phyloP scores from a whole-genome alignment of 1,140 invertebrate species.

The Acromyrmex charruanus region DNA sequence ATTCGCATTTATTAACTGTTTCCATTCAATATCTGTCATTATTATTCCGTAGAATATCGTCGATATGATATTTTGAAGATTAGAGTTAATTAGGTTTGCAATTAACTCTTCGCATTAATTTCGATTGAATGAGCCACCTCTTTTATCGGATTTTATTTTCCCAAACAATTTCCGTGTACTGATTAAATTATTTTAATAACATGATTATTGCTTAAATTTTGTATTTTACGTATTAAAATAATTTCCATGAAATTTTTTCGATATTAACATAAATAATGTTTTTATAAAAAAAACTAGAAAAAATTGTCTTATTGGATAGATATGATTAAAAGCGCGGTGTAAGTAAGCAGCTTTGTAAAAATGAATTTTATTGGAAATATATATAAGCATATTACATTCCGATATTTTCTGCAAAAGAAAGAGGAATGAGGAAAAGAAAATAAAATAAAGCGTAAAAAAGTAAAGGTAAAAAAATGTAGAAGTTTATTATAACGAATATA shows the following conservation, averaged over 20 bases:
- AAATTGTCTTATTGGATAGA: neutral
- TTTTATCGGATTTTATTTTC: constrained; percentile 38
- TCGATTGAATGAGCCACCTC: neutral
- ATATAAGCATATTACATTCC: neutral
- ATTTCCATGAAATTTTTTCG: neutral
- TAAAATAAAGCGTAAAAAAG: constrained; percentile 8
- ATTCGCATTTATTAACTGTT: constrained; percentile 14
- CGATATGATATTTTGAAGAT: constrained; percentile 26
- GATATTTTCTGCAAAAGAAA: neutral
- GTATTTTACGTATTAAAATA: neutral
- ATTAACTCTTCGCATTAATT: constrained; percentile 26
- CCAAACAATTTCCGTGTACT: constrained; percentile 1
- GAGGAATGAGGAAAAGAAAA: constrained; percentile 24
- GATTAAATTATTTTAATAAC: constrained; percentile 43
- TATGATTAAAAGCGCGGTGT: neutral
- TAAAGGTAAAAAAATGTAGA: constrained; percentile 17
- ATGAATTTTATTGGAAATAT: neutral
- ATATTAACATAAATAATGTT: neutral
- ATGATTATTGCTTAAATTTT: neutral
- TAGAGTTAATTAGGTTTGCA: constrained; percentile 37
- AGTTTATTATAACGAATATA: constrained; percentile 69
- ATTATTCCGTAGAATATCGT: constrained; percentile 31
- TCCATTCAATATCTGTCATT: constrained; percentile 45
- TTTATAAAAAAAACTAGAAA: neutral
- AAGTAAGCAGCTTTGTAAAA: neutral